Percentiles rank a stretch among this genome's conserved stretches.
phyloP scores from a whole-genome alignment of 1,140 invertebrate species.

The Steinernema feltiae region DNA sequence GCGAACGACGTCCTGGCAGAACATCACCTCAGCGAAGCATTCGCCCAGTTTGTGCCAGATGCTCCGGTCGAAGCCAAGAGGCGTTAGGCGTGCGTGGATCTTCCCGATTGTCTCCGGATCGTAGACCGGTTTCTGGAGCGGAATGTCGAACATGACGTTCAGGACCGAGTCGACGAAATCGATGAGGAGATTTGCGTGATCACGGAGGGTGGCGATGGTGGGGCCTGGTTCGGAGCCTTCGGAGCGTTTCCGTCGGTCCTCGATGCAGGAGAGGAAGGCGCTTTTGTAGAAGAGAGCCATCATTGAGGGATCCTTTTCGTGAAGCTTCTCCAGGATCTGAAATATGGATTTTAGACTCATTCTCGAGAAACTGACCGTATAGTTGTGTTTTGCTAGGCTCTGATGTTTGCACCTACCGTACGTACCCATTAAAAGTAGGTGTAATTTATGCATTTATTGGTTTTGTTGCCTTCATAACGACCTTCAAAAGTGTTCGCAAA shows the following conservation, averaged over 20 bases:
- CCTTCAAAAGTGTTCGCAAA: too few species aligned
- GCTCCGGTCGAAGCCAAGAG: slow-evolving; percentile 46
- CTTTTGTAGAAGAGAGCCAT: slow-evolving; percentile 48
- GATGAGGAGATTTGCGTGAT: slow-evolving; percentile 52
- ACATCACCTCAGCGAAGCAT: slow-evolving; percentile 49
- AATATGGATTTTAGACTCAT: too few species aligned
- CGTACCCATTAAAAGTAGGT: slow-evolving; percentile 21
- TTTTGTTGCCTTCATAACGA: too few species aligned
- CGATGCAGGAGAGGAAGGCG: slow-evolving; percentile 51
- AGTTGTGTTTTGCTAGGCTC: neutral
- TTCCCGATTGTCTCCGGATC: slow-evolving; percentile 50
- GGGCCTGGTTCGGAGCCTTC: neutral
- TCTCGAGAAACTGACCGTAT: neutral
- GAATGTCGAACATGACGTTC: slow-evolving; percentile 41
- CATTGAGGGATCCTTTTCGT: slow-evolving; percentile 41
- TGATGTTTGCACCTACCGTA: neutral
- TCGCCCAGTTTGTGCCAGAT: slow-evolving; percentile 49
- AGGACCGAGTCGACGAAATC: slow-evolving; percentile 49
- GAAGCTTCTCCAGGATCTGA: slow-evolving; percentile 45
- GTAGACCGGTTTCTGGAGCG: slow-evolving; percentile 38
- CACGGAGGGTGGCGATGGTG: slow-evolving; percentile 48
- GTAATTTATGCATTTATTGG: too few species aligned
- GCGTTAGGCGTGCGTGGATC: slow-evolving; percentile 41
- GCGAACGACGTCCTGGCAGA: slow-evolving; percentile 43
- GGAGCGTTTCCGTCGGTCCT: slow-evolving; percentile 39